Conservation (phyloP, 2,888 invertebrate species). For the Bruchidius siliquastri region DNA sequence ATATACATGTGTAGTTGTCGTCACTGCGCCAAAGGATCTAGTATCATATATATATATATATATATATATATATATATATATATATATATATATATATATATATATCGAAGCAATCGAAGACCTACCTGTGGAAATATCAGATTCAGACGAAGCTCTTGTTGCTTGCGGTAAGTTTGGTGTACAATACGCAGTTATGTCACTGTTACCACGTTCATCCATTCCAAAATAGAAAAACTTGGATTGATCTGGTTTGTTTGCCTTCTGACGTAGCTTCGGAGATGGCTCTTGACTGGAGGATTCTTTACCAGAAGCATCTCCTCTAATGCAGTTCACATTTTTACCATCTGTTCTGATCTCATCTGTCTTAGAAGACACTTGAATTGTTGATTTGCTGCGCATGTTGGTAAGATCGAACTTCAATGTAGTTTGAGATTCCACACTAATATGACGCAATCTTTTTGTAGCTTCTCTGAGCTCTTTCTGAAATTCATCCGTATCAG, state of each 20-base stretch:
- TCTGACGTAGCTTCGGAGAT: slow-evolving; percentile 49
- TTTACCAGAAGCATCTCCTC: slow-evolving; percentile 57
- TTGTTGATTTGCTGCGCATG: slow-evolving; percentile 50
- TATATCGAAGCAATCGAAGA: background rate
- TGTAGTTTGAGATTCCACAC: slow-evolving; percentile 18
- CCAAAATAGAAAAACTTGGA: slow-evolving; percentile 73
- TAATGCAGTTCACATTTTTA: slow-evolving; percentile 42
- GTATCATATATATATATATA: too few relatives aligned
- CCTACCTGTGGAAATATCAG: slow-evolving; percentile 50
- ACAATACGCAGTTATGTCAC: slow-evolving; percentile 25
- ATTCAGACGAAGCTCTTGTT: slow-evolving; percentile 49
- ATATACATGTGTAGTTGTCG: too few relatives aligned
- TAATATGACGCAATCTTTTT: slow-evolving; percentile 34
- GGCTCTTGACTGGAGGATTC: slow-evolving; percentile 61
- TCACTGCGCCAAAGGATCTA: too few relatives aligned
- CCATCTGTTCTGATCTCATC: slow-evolving; percentile 45
- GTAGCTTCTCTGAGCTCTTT: slow-evolving; percentile 50
- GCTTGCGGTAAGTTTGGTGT: slow-evolving; percentile 26
- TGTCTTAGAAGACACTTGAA: slow-evolving; percentile 30
- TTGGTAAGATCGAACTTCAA: slow-evolving; percentile 39
- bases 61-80: too few relatives aligned
- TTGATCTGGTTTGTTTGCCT: slow-evolving; percentile 30
- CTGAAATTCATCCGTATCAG: slow-evolving; percentile 52
- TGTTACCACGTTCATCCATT: slow-evolving; percentile 55
- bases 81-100: too few relatives aligned